Base-by-base conservation (phyloP, 2,888 invertebrate species). In the Prosapia bicincta region DNA sequence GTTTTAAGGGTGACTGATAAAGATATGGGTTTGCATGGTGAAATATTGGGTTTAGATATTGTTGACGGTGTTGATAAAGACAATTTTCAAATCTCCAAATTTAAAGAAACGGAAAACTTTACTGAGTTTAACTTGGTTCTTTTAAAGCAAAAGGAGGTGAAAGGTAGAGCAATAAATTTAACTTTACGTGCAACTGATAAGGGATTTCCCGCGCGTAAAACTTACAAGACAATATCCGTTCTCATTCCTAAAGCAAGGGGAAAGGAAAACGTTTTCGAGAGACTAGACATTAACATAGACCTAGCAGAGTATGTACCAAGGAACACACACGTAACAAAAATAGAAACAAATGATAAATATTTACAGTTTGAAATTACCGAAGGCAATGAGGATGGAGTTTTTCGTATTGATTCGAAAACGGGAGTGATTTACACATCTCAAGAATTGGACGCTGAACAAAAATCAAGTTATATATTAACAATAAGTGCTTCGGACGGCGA, bases 401-500 rank as follows among this genome's bases (percentile, higher is more conserved):
- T 97, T 84, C 87, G 89, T 79, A 90, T 97, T 15, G 94, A 97
- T 84, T 90, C 93, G 0, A 92, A 92, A 80, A 94, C 95, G 0
- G 97, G 97, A 1, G 93, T 96, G 87, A 85, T 97, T 0, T 94
- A 94, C 83, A 95, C 96, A 0, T 91, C 92, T 15, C 90, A 91
- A 43, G 85, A 86, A 38, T 86, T 97, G 25, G 97, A 97, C 84
- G 94, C 95, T 0, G 97, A 98, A 86, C 88, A 86, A 76, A 93
- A 92, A 83, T 89, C 93, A 2, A 90, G 92, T 79, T 96, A 96
- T 83, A 93, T 93, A 24, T 86, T 97, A 67, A 95, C 95, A 0
- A 94, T 97, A n/a, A 92, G 94, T 9, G 96, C 96, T 0, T n/a
- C n/a, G n/a, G 96, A 96, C 84, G 93, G 93, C 82, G 93, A 94